A percentile compares a stretch with the other conserved stretches of the same genome.
Evolutionary conservation across 2,113 vertebrate genomes (phyloP).

Genomic region (Sebastes schlegelii): DNA sequence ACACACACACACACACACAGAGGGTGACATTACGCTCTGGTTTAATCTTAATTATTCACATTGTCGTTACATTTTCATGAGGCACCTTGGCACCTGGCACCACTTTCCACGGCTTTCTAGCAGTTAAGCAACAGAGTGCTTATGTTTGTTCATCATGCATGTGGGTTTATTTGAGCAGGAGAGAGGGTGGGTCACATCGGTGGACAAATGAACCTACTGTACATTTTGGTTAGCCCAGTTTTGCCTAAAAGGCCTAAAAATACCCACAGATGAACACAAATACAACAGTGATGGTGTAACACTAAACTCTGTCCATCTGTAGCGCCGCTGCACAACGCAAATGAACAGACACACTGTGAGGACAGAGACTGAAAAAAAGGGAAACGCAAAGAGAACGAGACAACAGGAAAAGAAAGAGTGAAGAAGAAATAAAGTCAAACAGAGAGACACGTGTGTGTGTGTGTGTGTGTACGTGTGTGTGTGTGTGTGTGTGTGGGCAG

Average conservation of each 20-base stretch:
- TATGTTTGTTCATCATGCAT: slow-evolving; percentile 20
- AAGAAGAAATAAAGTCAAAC: slow-evolving; percentile 21
- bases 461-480: slow-evolving; percentile 16
- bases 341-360: slow-evolving; percentile 13
- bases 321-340: slow-evolving; percentile 13
- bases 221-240: background rate
- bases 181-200: background rate
- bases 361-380: background rate
- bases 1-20: slow-evolving; percentile 25
- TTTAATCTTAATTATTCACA: slow-evolving; percentile 79
- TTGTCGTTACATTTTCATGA: slow-evolving; percentile 72
- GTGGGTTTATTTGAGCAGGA: slow-evolving; percentile 33
- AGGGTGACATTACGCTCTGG: slow-evolving; percentile 56
- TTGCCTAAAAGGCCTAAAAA: slow-evolving; percentile 7
- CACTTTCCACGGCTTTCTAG: slow-evolving; percentile 40
- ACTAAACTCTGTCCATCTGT: slow-evolving; percentile 8
- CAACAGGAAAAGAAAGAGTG: slow-evolving; percentile 17
- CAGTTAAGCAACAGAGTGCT: slow-evolving; percentile 44
- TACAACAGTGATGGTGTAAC: background rate
- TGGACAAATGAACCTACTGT: background rate
- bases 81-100: slow-evolving; percentile 45
- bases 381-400: background rate
- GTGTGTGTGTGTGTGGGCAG: slow-evolving; percentile 50
- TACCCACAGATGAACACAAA: background rate
- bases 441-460: slow-evolving; percentile 2